Evolutionary conservation across 2,888 invertebrate genomes (phyloP), one percentile per base, ranked within the genome.

Genomic region (Leptogaster cylindrica): DNA sequence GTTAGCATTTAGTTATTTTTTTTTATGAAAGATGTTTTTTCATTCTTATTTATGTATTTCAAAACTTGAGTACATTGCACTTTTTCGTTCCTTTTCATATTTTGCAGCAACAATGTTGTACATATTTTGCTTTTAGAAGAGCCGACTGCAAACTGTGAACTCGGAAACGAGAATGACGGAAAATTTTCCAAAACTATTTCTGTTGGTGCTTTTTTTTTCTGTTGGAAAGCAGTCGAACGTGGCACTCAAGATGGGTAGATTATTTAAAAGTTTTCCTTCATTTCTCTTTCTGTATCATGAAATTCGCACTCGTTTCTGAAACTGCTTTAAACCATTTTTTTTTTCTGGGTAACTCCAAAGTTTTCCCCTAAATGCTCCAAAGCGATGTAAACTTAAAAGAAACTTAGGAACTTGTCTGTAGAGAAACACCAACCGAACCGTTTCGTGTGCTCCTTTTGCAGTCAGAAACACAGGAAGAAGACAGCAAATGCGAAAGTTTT

Each of bases 231-330:
- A 16, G 41, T 7, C 16, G 31, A 31, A 31, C 31, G 3, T 41
- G 16, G 41, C 41, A 16, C 7, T 14, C 12, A 18, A 16, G 41
- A 4, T 46, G 8, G n/a, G 6, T 6, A 18, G 41, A 25, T 48
- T 48, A 48, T 48, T 25, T 48, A 12, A 48, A 48, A 48, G n/a
- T 48, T 48, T 48, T 25, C 41, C 41, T 14, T 7, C 41, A 41
- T 41, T 41, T 41, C 14, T 41, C 16, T 6, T 41, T 2, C 18
- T 41, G 25, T 48, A 25, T 25, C 27, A 41, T 14, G 41, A 41
- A 41, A 41, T 14, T 16, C 7, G 14, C 41, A 39, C 14, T 39
- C 10, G n/a, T 10, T 14, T 3, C 39, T 14, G 3, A 10, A 12
- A 12, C 39, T 39, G n/a, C 12, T 25, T 5, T 8, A 6, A 25